These are phyloP conservation scores for Willowsia nigromaculata DNA, from an alignment of 2,888 invertebrate species.

Conservation along the genomic window DNA sequence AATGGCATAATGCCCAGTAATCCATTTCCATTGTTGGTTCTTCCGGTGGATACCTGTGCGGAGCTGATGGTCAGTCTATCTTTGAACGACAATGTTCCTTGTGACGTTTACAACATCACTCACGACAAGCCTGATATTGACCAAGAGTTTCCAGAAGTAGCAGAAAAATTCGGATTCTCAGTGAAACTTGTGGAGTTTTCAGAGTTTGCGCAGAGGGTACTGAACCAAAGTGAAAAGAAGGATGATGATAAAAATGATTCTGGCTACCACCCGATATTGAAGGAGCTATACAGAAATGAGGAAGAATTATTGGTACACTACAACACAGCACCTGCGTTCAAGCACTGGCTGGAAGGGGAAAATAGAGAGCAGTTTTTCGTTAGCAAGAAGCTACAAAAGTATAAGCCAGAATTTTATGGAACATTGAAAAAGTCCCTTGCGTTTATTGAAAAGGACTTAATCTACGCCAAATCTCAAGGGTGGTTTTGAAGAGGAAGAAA, in stretches of 20 bases:
- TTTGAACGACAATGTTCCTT: background rate
- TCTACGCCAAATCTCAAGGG: background rate
- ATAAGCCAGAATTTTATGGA: background rate
- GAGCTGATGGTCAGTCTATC: background rate
- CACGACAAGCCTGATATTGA: slow-evolving; percentile 31
- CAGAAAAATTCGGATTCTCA: slow-evolving; percentile 17
- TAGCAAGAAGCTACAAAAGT: slow-evolving; percentile 18
- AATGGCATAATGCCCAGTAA: background rate
- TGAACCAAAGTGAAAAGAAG: background rate
- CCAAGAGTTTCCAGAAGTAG: slow-evolving; percentile 30
- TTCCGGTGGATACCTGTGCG: slow-evolving; percentile 10
- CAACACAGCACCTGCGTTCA: slow-evolving; percentile 30
- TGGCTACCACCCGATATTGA: slow-evolving; percentile 7
- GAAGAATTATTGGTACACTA: background rate
- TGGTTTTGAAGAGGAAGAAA: slow-evolving; percentile 9
- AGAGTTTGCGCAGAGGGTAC: slow-evolving; percentile 18
- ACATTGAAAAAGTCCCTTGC: background rate
- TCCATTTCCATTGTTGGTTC: background rate
- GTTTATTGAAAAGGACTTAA: background rate
- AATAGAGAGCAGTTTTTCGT: slow-evolving; percentile 3
- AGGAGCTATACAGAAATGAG: slow-evolving; percentile 21
- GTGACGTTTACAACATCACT: slow-evolving; percentile 35
- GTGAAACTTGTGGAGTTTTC: slow-evolving; percentile 27
- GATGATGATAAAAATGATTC: background rate
- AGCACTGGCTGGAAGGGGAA: slow-evolving; percentile 8